Evolutionary conservation across 2,888 invertebrate genomes (phyloP), one percentile per base, ranked within the genome.

Genomic region (Plutella xylostella): DNA sequence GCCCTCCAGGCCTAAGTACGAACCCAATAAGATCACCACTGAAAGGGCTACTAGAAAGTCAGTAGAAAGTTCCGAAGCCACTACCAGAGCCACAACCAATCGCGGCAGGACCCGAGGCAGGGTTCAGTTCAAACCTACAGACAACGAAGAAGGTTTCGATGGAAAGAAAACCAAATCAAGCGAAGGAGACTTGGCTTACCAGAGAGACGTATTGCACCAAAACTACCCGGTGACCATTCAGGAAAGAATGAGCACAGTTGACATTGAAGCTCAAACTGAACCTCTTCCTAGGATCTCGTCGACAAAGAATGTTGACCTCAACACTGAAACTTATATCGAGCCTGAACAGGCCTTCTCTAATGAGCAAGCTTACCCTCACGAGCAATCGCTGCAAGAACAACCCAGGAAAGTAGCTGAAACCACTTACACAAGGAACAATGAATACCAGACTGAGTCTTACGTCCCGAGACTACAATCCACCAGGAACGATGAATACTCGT

Each of bases 201-300:
- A 88, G 64, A 75, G 88, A 49, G 88, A 88, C 58, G 83, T 88
- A 2, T 60, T 88, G 4, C 88, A 88, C 54, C 88, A 88, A 57
- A 88, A 88, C 52, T 88, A 88, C 55, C 88, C 88, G 1, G 86
- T 88, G 0, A 87, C 88, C 5, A 52, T 84, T 19, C 77, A 77
- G 68, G 85, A 85, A 58, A 66, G 80, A 50, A 66, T 64, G 48
- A 85, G 78, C 50, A 86, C 85, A 20, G 66, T 69, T 31, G 80
- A 83, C 41, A 75, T 80, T 51, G 83, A 82, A 61, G 77, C 80
- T 37, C 73, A 80, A 15, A 83, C 83, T 11, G 80, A 80, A 59
- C 73, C 82, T 4, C 60, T 63, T 2, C 49, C 56, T 14, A 72
- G 60, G 57, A 50, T 62, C 31, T 55, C 64, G 19, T 61, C 64